These are phyloP conservation scores for Amblyjoppa fuscipennis DNA, from an alignment of 2,888 invertebrate genomes.

Conservation along the genomic window DNA sequence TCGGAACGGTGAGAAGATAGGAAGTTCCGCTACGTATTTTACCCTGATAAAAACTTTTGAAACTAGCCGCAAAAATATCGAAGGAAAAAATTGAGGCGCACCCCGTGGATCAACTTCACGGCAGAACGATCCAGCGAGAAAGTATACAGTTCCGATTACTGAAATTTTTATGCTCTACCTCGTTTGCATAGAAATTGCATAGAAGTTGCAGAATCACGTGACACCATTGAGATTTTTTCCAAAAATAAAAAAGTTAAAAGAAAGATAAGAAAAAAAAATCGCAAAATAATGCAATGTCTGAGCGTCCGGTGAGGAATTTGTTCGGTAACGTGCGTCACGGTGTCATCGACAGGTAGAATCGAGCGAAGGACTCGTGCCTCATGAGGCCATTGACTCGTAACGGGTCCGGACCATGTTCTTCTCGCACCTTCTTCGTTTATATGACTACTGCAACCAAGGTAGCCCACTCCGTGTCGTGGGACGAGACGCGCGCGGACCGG, in stretches of 20 bases:
- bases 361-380: conserved; percentile 73
- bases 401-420: conserved; percentile 76
- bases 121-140: conserved; percentile 3
- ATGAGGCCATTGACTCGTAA: conserved; percentile 82
- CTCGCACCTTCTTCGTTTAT: conserved; percentile 48
- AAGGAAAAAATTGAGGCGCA: not conserved
- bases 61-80: not conserved
- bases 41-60: not conserved
- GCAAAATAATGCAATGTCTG: conserved; percentile 25
- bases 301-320: conserved; percentile 62
- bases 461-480: not conserved
- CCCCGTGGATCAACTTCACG: not conserved
- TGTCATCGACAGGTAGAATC: conserved; percentile 77
- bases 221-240: not conserved
- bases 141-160: not conserved
- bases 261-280: not conserved
- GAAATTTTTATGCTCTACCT: not conserved
- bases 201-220: not conserved
- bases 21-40: not conserved
- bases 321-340: conserved; percentile 64
- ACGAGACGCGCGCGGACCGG: not conserved
- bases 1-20: not conserved
- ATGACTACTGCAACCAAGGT: conserved; percentile 26
- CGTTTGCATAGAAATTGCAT: conserved; percentile 30
- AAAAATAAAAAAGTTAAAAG: not conserved